Conservation (phyloP, 2,888 invertebrate species). For the Mesopsocus fuscifrons region DNA sequence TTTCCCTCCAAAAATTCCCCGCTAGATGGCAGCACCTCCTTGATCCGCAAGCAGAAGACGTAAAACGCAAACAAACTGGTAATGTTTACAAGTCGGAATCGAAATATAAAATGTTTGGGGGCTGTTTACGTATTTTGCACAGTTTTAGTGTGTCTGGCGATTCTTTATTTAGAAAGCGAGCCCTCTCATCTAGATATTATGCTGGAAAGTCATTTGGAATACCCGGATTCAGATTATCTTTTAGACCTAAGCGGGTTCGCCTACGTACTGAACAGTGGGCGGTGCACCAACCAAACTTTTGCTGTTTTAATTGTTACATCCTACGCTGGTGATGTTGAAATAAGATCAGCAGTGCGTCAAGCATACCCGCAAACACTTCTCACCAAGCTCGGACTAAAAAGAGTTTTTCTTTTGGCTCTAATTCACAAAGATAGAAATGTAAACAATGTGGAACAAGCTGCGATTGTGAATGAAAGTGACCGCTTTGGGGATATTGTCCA, state of each 20-base stretch:
- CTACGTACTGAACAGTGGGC: slow-evolving; percentile 18
- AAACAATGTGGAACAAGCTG: slow-evolving; percentile 30
- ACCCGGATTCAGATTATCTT: slow-evolving; percentile 11
- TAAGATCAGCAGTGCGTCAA: slow-evolving; percentile 47
- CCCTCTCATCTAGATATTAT: too few species aligned
- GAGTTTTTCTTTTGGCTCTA: slow-evolving; percentile 50
- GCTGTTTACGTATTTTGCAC: slow-evolving; percentile 6
- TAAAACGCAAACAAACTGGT: too few species aligned
- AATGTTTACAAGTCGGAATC: not conserved
- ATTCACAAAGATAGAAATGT: slow-evolving; percentile 28
- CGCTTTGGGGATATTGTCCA: slow-evolving; percentile 51
- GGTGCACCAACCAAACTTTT: slow-evolving; percentile 10
- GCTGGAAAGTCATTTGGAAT: too few species aligned
- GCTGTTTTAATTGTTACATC: slow-evolving; percentile 44
- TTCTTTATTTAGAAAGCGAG: slow-evolving; percentile 13
- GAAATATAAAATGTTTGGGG: not conserved
- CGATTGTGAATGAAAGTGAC: slow-evolving; percentile 38
- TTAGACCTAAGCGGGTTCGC: slow-evolving; percentile 17
- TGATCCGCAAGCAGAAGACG: too few species aligned
- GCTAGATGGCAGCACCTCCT: too few species aligned
- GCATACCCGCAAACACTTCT: slow-evolving; percentile 40
- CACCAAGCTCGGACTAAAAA: slow-evolving; percentile 33
- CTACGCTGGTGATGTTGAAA: slow-evolving; percentile 49
- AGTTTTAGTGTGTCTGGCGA: slow-evolving; percentile 14
- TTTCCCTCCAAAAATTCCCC: too few species aligned